Base-by-base conservation (phyloP, 2,888 invertebrate genomes). In the Patella caerulea region DNA sequence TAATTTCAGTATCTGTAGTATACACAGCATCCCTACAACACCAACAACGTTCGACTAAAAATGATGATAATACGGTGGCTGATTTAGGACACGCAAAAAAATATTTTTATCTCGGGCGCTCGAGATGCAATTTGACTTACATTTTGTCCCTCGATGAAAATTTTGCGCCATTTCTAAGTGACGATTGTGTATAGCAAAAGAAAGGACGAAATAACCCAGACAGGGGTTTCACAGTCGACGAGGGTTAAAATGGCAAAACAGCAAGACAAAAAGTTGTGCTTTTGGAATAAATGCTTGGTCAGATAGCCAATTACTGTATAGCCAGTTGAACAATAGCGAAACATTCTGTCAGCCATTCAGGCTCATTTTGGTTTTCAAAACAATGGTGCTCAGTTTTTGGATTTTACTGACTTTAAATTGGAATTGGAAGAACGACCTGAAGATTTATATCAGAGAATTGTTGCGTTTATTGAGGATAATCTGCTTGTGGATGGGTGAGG, bases 281-380 rank as follows among this genome's bases (percentile, higher is more conserved):
- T 19, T 19, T 65, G 2, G 65, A 65, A n/a, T 12, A 19, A 11
- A 65, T 65, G 65, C 65, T 65, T 9, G 65, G 65, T 19, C n/a
- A 65, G 24, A 65, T 65, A 11, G n/a, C n/a, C 1, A 65, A 65
- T 65, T 65, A 19, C 24, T 65, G 65, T 4, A 65, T 65, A 3
- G 65, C 65, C n/a, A 0, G 65, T 19, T 12, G 65, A 9, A 19
- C 65, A 65, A 65, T 65, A 15, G 24, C 19, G n/a, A n/a, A 65
- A n/a, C n/a, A 65, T 11, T 65, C 65, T 65, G n/a, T 65, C 14
- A 65, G 14, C 65, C 24, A 65, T 65, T 24, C 65, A 19, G 11
- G 65, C 65, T 65, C 65, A 65, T 65, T 65, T 19, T 65, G 65
- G 65, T 11, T 65, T 65, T n/a, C 65, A 65, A 65, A 65, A n/a